Conservation (phyloP, 2,888 invertebrate genomes). For the Osedax frankpressi region DNA sequence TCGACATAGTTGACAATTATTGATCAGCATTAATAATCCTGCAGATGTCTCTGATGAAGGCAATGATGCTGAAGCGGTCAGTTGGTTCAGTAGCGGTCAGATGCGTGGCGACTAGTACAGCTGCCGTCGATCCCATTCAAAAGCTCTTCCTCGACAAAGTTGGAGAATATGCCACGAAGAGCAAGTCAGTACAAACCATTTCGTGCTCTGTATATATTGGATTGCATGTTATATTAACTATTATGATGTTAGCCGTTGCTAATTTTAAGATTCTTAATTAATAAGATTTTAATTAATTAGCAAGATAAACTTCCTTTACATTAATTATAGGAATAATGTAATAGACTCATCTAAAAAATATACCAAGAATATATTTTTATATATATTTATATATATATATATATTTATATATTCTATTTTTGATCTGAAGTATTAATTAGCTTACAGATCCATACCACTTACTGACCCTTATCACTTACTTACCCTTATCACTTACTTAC, state of each 20-base stretch:
- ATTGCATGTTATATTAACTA: not conserved
- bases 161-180: constrained; percentile 72
- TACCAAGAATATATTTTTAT: too few relatives aligned
- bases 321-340: not conserved
- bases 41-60: not conserved
- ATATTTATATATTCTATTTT: too few relatives aligned
- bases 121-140: constrained; percentile 67
- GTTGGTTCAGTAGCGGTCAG: not conserved
- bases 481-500: too few relatives aligned
- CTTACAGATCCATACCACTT: too few relatives aligned
- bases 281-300: not conserved
- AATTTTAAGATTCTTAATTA: not conserved
- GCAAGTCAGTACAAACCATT: constrained; percentile 56
- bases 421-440: too few relatives aligned
- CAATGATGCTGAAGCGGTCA: not conserved
- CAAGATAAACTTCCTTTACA: not conserved
- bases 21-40: not conserved
- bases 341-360: too few relatives aligned
- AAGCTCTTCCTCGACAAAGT: constrained; percentile 83
- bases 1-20: too few relatives aligned
- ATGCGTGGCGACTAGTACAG: not conserved
- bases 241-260: not conserved
- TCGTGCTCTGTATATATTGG: not conserved
- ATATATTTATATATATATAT: too few relatives aligned
- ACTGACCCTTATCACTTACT: too few relatives aligned